These are phyloP conservation scores for Atopsyche davidsoni DNA, from an alignment of 1,140 invertebrate genomes.

Conservation along the genomic window DNA sequence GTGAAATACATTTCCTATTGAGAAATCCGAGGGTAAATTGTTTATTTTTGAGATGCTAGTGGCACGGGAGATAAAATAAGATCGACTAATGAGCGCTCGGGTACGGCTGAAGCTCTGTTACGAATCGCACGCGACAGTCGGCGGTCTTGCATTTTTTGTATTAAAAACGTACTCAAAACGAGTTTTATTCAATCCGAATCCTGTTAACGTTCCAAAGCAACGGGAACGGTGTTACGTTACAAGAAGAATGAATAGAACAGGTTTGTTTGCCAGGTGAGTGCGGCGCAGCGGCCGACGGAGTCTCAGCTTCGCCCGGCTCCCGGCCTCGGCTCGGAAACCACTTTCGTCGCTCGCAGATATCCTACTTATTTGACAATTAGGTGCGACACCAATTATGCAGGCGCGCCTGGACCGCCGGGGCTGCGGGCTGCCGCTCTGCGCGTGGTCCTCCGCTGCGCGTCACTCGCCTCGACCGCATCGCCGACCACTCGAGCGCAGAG, in stretches of 20 bases:
- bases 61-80: too few species aligned
- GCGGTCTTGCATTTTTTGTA: background rate
- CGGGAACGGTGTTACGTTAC: slow-evolving; percentile 28
- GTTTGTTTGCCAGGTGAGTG: slow-evolving; percentile 9
- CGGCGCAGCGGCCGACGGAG: too few species aligned
- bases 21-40: too few species aligned
- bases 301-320: background rate
- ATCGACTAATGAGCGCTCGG: too few species aligned
- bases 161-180: too few species aligned
- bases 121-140: background rate
- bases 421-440: background rate
- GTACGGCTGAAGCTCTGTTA: background rate
- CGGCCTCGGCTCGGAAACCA: slow-evolving; percentile 8
- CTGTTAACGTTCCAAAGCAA: slow-evolving; percentile 20
- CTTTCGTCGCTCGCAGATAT: slow-evolving; percentile 11
- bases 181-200: slow-evolving; percentile 17
- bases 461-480: background rate
- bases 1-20: too few species aligned
- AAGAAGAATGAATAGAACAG: slow-evolving; percentile 21
- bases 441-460: background rate
- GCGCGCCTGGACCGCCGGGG: too few species aligned
- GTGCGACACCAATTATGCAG: too few species aligned
- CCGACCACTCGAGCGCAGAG: background rate
- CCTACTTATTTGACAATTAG: slow-evolving; percentile 27
- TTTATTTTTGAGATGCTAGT: too few species aligned